Evolutionary conservation across 2,888 invertebrate species (phyloP), one percentile per base, ranked within the genome.

Genomic region (Baronia brevicornis): DNA sequence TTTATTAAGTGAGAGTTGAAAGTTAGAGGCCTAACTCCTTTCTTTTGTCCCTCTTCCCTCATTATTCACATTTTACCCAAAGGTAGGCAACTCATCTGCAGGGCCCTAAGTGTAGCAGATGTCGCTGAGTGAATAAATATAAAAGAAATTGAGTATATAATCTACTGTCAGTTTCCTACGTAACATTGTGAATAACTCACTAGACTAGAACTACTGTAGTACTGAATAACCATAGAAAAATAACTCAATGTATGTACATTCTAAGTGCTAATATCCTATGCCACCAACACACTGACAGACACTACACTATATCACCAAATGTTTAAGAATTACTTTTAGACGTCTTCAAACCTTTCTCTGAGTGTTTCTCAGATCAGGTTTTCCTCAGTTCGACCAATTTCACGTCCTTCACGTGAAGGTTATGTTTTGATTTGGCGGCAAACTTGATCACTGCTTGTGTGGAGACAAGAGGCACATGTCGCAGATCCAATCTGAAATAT

Each of bases 401-500:
- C 4, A 93, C 90, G 50, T 93, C 93, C 48, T 91, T 89, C 28
- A 93, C 93, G 60, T 92, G 92, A 36, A 93, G 75, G 67, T 93
- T 90, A 65, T 91, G 91, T 57, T 90, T 90, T 39, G 92, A 92
- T 52, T 91, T 91, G 39, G 91, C 92, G 1, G 93, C 93, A 60
- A 94, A 94, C 56, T 92, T 93, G 55, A 93, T 93, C 18, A 94
- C 89, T 6, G 93, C 91, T 54, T 93, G 92, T 2, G 92, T 92
- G 2, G 92, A 91, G 20, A 94, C 91, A 52, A 91, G 90, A 3
- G 91, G 90, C 18, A 92, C 91, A 57, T 93, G 93, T 63, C 94
- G 87, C 47, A 94, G 86, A 60, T 94, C 94, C 56, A 94, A 68
- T 51, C 91, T 87, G 48, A n/a, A n/a, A n/a, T n/a, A n/a, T n/a